phyloP scores from a whole-genome alignment of 1,140 invertebrate species.

The Trialeurodes vaporariorum region DNA sequence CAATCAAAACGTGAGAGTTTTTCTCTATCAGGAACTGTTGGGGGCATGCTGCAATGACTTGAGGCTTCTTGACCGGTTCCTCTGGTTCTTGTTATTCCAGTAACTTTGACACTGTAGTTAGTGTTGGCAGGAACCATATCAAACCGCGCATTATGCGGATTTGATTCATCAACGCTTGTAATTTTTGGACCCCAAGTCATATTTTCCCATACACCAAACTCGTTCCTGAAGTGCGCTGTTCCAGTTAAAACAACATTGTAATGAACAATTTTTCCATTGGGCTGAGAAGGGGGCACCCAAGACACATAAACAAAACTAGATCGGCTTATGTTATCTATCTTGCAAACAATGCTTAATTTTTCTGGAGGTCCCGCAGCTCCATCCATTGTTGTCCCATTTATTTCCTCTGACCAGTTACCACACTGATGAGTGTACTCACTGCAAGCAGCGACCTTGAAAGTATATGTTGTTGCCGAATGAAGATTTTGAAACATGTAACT shows the following conservation, averaged over 20 bases:
- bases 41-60: constrained; percentile 50
- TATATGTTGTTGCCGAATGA: constrained; percentile 60
- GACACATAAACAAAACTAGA: constrained; percentile 50
- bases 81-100: constrained; percentile 55
- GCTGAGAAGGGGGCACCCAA: constrained; percentile 54
- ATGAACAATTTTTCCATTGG: constrained; percentile 60
- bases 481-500: constrained; percentile 65
- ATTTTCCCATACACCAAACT: constrained; percentile 39
- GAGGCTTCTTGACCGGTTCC: constrained; percentile 48
- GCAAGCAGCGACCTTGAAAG: constrained; percentile 60
- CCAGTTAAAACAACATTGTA: constrained; percentile 53
- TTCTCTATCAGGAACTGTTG: constrained; percentile 52
- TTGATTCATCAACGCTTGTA: constrained; percentile 42
- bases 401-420: constrained; percentile 56
- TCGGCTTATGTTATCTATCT: constrained; percentile 48
- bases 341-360: constrained; percentile 50
- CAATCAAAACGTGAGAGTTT: constrained; percentile 49
- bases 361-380: constrained; percentile 49
- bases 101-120: constrained; percentile 47
- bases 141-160: constrained; percentile 40
- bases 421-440: constrained; percentile 61
- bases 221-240: constrained; percentile 43
- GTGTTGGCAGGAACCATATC: constrained; percentile 60
- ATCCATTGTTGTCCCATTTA: constrained; percentile 67
- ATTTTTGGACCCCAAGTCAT: constrained; percentile 46